Conservation (phyloP, 2,888 invertebrate genomes). For the Seira ritae region DNA sequence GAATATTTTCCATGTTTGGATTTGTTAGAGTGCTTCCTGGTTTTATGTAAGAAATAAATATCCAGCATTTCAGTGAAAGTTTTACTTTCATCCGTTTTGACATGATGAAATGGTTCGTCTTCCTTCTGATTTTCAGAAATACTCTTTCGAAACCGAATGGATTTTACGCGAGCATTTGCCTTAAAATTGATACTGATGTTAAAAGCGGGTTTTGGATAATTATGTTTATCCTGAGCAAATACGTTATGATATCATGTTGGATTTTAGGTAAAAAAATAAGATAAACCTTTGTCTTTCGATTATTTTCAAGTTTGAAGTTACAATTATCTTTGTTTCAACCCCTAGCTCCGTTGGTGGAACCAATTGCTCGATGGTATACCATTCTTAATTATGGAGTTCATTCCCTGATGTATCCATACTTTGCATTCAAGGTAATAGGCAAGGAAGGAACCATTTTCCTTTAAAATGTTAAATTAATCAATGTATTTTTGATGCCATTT, state of each 20-base stretch:
- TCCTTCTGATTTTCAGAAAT: too few species aligned
- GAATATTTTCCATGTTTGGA: slow-evolving; percentile 45
- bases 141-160: slow-evolving; percentile 85
- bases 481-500: slow-evolving; percentile 76
- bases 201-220: too few species aligned
- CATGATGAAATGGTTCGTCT: too few species aligned
- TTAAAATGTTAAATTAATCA: background rate
- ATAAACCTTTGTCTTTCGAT: too few species aligned
- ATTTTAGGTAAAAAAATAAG: slow-evolving; percentile 27
- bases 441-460: background rate
- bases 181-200: slow-evolving; percentile 78
- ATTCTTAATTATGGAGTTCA: slow-evolving; percentile 43
- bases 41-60: too few species aligned
- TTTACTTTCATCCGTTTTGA: too few species aligned
- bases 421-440: slow-evolving; percentile 80
- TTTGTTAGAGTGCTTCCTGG: slow-evolving; percentile 85
- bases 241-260: slow-evolving; percentile 36
- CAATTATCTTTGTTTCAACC: background rate
- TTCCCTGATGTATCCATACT: slow-evolving; percentile 93
- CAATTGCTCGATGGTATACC: slow-evolving; percentile 40
- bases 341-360: slow-evolving; percentile 31
- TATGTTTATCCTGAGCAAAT: background rate
- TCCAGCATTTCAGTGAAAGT: too few species aligned
- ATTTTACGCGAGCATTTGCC: slow-evolving; percentile 95
- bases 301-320: background rate